phyloP scores from a whole-genome alignment of 1,140 invertebrate genomes.

The Hydropsyche tenuis region DNA sequence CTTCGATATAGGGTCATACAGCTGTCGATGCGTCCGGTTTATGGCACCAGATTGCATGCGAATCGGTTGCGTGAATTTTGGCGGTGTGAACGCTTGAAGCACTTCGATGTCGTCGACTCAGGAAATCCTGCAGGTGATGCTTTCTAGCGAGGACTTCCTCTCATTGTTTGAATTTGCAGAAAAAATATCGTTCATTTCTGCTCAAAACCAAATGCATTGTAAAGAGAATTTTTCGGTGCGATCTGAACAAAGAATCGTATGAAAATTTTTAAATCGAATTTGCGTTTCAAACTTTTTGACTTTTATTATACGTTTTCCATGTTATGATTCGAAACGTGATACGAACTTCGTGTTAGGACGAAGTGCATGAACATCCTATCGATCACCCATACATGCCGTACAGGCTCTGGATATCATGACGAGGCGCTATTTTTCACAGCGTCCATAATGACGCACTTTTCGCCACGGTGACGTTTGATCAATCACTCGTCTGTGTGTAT shows the following conservation, averaged over 20 bases:
- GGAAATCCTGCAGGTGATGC: constrained; percentile 31
- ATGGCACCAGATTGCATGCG: constrained; percentile 21
- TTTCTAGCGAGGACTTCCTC: not conserved
- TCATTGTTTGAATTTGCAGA: no score
- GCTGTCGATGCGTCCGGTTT: no score
- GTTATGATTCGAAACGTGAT: not conserved
- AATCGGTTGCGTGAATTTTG: not conserved
- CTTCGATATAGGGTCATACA: no score
- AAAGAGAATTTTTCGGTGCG: not conserved
- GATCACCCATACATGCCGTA: not conserved
- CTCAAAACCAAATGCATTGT: not conserved
- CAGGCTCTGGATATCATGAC: constrained; percentile 22
- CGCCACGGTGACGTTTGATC: constrained; percentile 36
- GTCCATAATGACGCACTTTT: constrained; percentile 37
- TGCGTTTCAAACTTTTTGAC: no score
- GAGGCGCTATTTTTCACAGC: constrained; percentile 30
- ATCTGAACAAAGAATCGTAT: not conserved
- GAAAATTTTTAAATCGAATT: no score
- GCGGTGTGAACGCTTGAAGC: not conserved
- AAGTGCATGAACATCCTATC: constrained; percentile 7
- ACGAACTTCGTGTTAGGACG: not conserved
- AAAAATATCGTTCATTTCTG: not conserved
- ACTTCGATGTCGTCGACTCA: constrained; percentile 10
- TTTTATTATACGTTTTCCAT: no score
- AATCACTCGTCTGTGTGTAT: constrained; percentile 10